A percentile compares a stretch with the other conserved stretches of the same genome.
phyloP scores from a whole-genome alignment of 2,888 invertebrate species.

The Cryptosula pallasiana region DNA sequence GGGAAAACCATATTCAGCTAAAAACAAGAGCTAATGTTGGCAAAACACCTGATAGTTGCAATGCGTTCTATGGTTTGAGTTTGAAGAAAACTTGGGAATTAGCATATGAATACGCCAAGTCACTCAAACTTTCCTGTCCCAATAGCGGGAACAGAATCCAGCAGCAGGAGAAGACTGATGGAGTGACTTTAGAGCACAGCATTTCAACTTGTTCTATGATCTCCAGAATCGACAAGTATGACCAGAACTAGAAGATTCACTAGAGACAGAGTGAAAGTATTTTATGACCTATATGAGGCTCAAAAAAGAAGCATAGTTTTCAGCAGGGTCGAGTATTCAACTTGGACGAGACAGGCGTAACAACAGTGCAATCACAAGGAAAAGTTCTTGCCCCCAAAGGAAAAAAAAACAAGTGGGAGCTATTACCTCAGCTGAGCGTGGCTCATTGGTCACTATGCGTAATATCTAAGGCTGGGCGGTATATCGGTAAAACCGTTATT shows the following conservation, averaged over 20 bases:
- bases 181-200: not conserved
- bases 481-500: too few species aligned
- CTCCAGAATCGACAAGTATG: conserved; percentile 26
- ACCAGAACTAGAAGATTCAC: conserved; percentile 21
- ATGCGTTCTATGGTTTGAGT: not conserved
- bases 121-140: not conserved
- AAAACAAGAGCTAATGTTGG: not conserved
- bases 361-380: conserved; percentile 23
- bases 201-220: conserved; percentile 11
- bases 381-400: conserved; percentile 24
- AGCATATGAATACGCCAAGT: too few species aligned
- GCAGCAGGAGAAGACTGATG: not conserved
- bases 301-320: not conserved
- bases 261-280: conserved; percentile 16
- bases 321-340: conserved; percentile 22
- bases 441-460: conserved; percentile 28
- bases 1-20: not conserved
- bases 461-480: too few species aligned
- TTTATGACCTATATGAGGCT: not conserved
- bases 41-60: not conserved
- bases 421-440: conserved; percentile 28
- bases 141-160: not conserved
- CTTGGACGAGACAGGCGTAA: conserved; percentile 26
- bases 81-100: not conserved
- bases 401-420: conserved; percentile 28